phyloP scores from a whole-genome alignment of 1,140 invertebrate genomes.

The Reticulitermes speratus region DNA sequence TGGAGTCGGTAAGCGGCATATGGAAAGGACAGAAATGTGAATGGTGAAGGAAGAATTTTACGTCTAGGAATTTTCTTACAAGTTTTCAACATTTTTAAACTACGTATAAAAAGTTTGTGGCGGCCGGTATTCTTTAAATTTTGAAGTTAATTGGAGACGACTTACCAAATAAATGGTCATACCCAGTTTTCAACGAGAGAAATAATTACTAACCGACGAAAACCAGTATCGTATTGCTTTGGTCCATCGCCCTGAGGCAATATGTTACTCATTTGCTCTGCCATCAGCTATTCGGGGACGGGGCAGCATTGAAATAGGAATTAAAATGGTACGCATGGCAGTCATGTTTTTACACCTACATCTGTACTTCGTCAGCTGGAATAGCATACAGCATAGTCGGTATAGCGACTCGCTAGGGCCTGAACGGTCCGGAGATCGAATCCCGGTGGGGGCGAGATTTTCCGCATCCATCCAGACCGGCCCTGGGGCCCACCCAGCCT shows the following conservation, averaged over 20 bases:
- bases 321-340: too few relatives aligned
- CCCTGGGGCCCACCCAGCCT: too few relatives aligned
- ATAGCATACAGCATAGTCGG: too few relatives aligned
- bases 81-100: background rate
- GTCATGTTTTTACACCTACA: too few relatives aligned
- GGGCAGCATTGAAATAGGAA: too few relatives aligned
- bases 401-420: too few relatives aligned
- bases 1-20: background rate
- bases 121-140: background rate
- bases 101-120: background rate
- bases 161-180: background rate
- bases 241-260: background rate
- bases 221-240: background rate
- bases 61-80: slow-evolving; percentile 3
- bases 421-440: too few relatives aligned
- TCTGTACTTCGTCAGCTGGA: too few relatives aligned
- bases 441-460: too few relatives aligned
- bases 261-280: background rate
- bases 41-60: background rate
- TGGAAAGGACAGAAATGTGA: background rate
- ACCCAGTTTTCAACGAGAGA: background rate
- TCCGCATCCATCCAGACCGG: too few relatives aligned
- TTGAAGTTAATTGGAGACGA: background rate
- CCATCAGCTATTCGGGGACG: background rate
- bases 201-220: background rate